phyloP scores from a whole-genome alignment of 2,113 vertebrate genomes.

The Hippotragus niger region DNA sequence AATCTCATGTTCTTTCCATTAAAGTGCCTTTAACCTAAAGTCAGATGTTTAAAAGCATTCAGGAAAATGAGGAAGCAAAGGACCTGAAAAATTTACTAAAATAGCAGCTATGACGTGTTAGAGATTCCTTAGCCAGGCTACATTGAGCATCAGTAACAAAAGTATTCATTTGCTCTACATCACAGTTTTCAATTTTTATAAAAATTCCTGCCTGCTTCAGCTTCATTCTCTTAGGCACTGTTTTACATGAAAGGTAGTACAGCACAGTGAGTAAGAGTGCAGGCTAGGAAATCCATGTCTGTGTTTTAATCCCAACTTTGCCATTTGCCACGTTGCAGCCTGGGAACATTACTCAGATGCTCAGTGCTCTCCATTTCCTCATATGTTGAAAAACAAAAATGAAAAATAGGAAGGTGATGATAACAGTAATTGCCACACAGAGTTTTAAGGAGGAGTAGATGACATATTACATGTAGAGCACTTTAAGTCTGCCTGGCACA shows the following conservation, averaged over 20 bases:
- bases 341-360: neutral
- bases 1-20: neutral
- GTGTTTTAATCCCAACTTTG: neutral
- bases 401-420: neutral
- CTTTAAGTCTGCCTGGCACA: neutral
- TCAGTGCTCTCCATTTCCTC: neutral
- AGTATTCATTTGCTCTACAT: neutral
- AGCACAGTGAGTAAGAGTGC: no score
- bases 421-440: neutral
- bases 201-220: neutral
- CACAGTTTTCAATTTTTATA: neutral
- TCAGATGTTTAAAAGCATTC: neutral
- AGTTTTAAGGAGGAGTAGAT: neutral
- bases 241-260: neutral
- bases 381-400: neutral
- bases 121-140: neutral
- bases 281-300: neutral
- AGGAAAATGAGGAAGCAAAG: neutral
- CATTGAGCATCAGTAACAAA: neutral
- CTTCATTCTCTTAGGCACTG: neutral
- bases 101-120: neutral
- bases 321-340: neutral
- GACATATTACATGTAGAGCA: neutral
- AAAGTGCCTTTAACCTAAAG: neutral
- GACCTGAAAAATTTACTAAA: neutral